Base-by-base conservation (phyloP, 2,888 invertebrate species). In the Halictus quadricinctus region DNA sequence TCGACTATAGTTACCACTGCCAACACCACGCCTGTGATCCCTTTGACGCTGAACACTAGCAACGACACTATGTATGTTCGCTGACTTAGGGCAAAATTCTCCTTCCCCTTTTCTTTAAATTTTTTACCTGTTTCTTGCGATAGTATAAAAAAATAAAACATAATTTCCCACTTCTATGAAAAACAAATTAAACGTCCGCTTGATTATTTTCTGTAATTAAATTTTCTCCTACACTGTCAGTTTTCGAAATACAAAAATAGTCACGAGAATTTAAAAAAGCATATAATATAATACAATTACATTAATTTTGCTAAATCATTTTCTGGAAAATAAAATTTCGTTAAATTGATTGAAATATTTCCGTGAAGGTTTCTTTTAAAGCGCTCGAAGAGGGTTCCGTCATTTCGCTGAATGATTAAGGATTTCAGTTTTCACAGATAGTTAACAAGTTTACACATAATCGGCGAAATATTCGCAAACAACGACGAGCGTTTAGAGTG, bases 1-100 rank as follows among this genome's bases (percentile, higher is more conserved):
- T 90, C 92, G 36, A 89, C 90, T 25, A 88, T 90, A 77, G 83
- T 89, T 64, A 89, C 90, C 66, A 82, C 85, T 21, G 75, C 77
- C 50, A 88, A 86, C 25, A 87, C 91, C 29, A 94, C 94, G 2
- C 94, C 94, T 15, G 92, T 94, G 66, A 93, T 94, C 74, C 92
- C 93, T 25, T 88, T 94, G 66, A 91, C 88, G 48, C 83, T 91
- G 58, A 93, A 91, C 82, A 88, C 88, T 74, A 93, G 89, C 82
- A 89, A 89, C 15, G 91, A 91, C 21, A 88, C 90, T 7, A 90
- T 93, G 93, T 93, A 93, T 46, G 93, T 87, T 87, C 80, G 29
- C 66, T 25, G 66, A 25, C 10, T 25, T 13, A 7, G 36, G 29
- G 18, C 18, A 3, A 64, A 1, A 36, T 29, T 54, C 8, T n/a